Conservation (phyloP, 2,113 vertebrate genomes). For the Brachyhypopomus occidentalis region DNA sequence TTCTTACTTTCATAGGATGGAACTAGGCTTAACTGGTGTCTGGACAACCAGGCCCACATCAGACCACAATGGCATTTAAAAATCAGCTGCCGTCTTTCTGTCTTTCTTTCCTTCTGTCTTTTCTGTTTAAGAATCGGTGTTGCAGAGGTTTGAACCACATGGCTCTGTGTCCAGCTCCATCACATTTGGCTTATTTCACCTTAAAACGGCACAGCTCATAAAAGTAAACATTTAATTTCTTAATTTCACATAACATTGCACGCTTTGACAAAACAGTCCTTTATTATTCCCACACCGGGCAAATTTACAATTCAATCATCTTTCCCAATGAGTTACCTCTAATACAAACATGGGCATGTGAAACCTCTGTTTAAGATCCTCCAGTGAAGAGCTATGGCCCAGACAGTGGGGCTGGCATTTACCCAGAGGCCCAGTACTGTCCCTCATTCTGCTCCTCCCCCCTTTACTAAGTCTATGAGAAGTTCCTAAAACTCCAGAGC, state of each 20-base stretch:
- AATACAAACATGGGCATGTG: conserved; percentile 1
- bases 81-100: neutral
- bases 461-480: conserved; percentile 62
- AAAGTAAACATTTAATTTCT: neutral
- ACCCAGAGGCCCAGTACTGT: conserved; percentile 26
- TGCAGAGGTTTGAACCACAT: too few relatives aligned
- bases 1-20: too few relatives aligned
- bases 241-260: neutral
- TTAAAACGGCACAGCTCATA: conserved; percentile 5
- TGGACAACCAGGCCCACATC: too few relatives aligned
- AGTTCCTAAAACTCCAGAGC: conserved; percentile 65
- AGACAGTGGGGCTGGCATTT: conserved; percentile 16
- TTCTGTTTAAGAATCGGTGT: too few relatives aligned
- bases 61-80: neutral
- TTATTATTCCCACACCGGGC: neutral
- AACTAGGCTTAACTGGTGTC: too few relatives aligned
- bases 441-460: conserved; percentile 48
- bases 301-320: neutral
- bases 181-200: conserved; percentile 2
- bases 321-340: neutral
- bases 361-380: neutral
- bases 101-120: too few relatives aligned
- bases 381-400: conserved; percentile 14
- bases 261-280: too few relatives aligned
- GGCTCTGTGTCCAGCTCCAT: too few relatives aligned